phyloP scores from a whole-genome alignment of 1,140 invertebrate genomes.

The Meloidogyne exigua region DNA sequence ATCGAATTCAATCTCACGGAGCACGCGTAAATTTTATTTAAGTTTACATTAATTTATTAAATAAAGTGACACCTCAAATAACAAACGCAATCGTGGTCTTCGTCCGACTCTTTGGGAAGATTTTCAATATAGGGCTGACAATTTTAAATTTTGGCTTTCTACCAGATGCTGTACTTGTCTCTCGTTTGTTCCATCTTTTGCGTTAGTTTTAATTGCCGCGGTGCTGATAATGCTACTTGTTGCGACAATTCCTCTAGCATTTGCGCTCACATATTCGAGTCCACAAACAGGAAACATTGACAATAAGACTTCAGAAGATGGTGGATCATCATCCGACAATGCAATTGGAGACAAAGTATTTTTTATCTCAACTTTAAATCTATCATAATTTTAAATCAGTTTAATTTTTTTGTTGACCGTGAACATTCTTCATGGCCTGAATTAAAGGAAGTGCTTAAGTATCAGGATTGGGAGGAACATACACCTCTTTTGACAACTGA shows the following conservation, averaged over 20 bases:
- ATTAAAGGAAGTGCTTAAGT: conserved; percentile 16
- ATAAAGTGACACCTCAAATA: neutral
- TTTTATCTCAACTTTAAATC: conserved; percentile 11
- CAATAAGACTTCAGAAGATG: neutral
- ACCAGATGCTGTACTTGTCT: conserved; percentile 44
- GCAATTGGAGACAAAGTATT: conserved; percentile 6
- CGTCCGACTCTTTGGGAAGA: conserved; percentile 11
- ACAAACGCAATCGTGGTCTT: neutral
- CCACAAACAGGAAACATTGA: neutral
- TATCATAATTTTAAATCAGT: neutral
- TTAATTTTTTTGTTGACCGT: conserved; percentile 3
- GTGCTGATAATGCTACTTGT: conserved; percentile 39
- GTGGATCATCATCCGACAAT: neutral
- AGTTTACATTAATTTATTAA: neutral
- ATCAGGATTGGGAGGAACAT: conserved; percentile 18
- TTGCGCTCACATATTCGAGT: conserved; percentile 41
- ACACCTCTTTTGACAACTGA: neutral
- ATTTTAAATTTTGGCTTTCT: conserved; percentile 31
- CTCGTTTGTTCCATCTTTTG: conserved; percentile 43
- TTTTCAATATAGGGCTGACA: conserved; percentile 28
- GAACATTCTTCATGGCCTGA: conserved; percentile 8
- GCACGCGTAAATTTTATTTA: conserved; percentile 5
- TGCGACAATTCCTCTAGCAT: conserved; percentile 40
- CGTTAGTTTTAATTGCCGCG: conserved; percentile 38
- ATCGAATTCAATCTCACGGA: conserved; percentile 23